Base-by-base conservation (phyloP, 2,888 invertebrate genomes). In the Caenorhabditis sp. region DNA sequence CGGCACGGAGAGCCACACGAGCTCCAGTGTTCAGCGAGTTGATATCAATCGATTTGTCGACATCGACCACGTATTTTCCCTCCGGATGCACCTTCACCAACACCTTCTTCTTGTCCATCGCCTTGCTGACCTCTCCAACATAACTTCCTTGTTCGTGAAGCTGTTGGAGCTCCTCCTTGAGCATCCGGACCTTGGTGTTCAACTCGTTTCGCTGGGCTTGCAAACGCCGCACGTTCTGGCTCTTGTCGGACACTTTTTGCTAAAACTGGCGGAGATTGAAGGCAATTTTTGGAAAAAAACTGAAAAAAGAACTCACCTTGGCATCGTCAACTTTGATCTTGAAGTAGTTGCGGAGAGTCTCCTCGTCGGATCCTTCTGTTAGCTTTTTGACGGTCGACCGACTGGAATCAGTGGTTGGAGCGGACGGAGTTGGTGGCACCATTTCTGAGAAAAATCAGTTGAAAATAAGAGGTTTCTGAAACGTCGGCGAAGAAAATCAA, bases 91-190 rank as follows among this genome's bases (percentile, higher is more conserved):
- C 98, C 93, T 99, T 99, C 0, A 99, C 98, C 0, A 99, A 94
- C 0, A 99, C 98, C 93, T 99, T 99, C 93, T 99, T 99, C 93
- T 99, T 99, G 93, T 99, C 99, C 98, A 99, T 99, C 0, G 98
- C 97, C 92, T 99, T 98, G 0, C 98, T 98, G 5, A 99, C 98
- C 93, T 99, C 99, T 11, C 99, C 99, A 2, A 99, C 99, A 93
- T 99, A 99, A 18, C 98, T 98, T 15, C 99, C 99, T 92, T 99
- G 99, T 91, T 99, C 99, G 89, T 94, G 94, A 11, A 99, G 94
- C 32, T 98, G 94, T 93, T 98, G 98, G 0, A 99, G 93, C 92
- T 99, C 99, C 92, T 99, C 99, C 9, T 98, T 95, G 81, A 99
- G 93, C 96, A 98, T 96, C 37, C 99, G 95, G 55, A 99, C 98